Evolutionary conservation across 1,140 invertebrate genomes (phyloP).

Genomic region (Calycopis cecrops): DNA sequence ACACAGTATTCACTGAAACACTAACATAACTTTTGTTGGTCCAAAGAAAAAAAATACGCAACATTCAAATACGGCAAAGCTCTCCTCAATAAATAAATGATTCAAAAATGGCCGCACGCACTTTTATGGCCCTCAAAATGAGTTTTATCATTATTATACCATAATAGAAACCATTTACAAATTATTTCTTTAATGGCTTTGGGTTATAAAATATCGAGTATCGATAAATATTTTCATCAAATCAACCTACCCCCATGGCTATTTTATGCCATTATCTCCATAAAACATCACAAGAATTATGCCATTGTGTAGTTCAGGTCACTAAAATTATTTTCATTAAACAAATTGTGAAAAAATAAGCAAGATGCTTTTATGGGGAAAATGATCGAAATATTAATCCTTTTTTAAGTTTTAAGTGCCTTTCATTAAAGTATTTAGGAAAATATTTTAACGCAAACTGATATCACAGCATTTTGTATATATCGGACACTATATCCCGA

Average conservation of each 20-base stretch:
- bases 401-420: neutral
- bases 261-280: neutral
- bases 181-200: conserved; percentile 1
- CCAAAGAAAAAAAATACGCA: neutral
- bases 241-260: neutral
- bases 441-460: conserved; percentile 50
- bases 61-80: neutral
- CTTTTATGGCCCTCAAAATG: neutral
- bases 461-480: conserved; percentile 71
- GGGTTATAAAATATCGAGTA: neutral
- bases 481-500: conserved; percentile 7
- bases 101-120: neutral
- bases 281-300: neutral
- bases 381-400: conserved; percentile 4
- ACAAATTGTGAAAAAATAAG: neutral
- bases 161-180: conserved; percentile 1
- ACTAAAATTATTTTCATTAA: neutral
- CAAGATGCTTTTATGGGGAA: neutral
- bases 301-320: neutral
- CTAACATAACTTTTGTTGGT: neutral
- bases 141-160: neutral
- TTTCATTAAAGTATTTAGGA: conserved; percentile 6
- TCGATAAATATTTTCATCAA: neutral
- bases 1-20: conserved; percentile 1
- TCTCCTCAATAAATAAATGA: neutral